Conservation (phyloP, 2,888 invertebrate species). For the Neocrepidodera transversa region DNA sequence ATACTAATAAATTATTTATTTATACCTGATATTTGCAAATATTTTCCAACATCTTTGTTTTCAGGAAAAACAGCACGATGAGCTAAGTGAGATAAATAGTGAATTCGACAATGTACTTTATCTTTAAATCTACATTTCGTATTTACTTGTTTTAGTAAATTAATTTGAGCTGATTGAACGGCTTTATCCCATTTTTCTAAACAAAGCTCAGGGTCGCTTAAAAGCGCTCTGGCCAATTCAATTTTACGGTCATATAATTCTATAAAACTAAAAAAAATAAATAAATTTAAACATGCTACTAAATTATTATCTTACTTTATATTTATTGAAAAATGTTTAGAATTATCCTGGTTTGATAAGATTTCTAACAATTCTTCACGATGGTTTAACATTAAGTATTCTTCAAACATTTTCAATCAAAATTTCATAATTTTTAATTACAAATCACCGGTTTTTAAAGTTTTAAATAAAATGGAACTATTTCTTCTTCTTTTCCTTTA, state of each 20-base stretch:
- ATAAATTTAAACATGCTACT: neutral
- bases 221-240: conserved; percentile 71
- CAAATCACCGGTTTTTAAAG: no score
- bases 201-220: conserved; percentile 69
- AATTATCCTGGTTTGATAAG: conserved; percentile 66
- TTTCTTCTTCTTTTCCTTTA: no score
- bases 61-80: conserved; percentile 66
- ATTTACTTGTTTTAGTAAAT: conserved; percentile 54
- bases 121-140: conserved; percentile 63
- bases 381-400: conserved; percentile 69
- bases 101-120: conserved; percentile 70
- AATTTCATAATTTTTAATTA: no score
- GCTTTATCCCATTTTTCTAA: conserved; percentile 71
- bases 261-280: conserved; percentile 67
- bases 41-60: conserved; percentile 74
- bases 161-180: conserved; percentile 68
- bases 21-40: conserved; percentile 74
- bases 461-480: no score
- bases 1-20: neutral
- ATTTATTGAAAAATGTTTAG: conserved; percentile 70
- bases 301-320: conserved; percentile 67
- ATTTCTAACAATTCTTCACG: conserved; percentile 68
- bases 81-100: conserved; percentile 60
- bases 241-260: conserved; percentile 74
- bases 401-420: conserved; percentile 25